Base-by-base conservation (phyloP, 2,888 invertebrate species). In the Xestia ashworthii region DNA sequence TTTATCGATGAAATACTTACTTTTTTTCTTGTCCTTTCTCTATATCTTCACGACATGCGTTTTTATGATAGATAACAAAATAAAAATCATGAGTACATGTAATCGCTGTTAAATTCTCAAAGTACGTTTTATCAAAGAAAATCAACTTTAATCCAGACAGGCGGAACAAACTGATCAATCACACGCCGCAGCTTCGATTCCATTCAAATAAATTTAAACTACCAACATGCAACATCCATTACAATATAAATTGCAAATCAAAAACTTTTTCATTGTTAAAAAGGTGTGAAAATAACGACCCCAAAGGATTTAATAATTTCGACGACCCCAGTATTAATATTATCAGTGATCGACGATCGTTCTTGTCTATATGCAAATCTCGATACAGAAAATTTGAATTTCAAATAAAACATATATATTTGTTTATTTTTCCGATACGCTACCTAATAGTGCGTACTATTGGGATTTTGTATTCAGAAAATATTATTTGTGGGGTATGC, bases 341-440 rank as follows among this genome's bases (percentile, higher is more conserved):
- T 86, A 93, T 91, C 88, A 82, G 83, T 95, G 94, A 95, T 95
- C 93, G 93, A 94, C 95, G 92, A 94, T 93, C 88, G 91, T 83
- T 88, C 93, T 95, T 94, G 94, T 96, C 94, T 96, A 95, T 95
- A 96, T 96, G 96, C 94, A 95, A 96, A 96, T 96, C 82, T 78
- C 75, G 86, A 91, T 93, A 92, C 90, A 89, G 53, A 89, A 92
- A 92, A 96, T 96, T 95, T 95, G 95, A 95, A 95, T 94, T 95
- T 93, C 94, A 96, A 96, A 96, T 95, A 90, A 89, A 90, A 90
- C 84, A 87, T 92, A 89, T 92, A 89, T 89, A 81, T 94, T 95
- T 95, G 94, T 93, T 93, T 93, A 93, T 95, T 94, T 95, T 95
- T 93, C 93, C 93, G 92, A 93, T 93, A 93, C 87, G 90, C 86